Conservation (phyloP, 2,888 invertebrate genomes). For the Yponomeuta malinellus region DNA sequence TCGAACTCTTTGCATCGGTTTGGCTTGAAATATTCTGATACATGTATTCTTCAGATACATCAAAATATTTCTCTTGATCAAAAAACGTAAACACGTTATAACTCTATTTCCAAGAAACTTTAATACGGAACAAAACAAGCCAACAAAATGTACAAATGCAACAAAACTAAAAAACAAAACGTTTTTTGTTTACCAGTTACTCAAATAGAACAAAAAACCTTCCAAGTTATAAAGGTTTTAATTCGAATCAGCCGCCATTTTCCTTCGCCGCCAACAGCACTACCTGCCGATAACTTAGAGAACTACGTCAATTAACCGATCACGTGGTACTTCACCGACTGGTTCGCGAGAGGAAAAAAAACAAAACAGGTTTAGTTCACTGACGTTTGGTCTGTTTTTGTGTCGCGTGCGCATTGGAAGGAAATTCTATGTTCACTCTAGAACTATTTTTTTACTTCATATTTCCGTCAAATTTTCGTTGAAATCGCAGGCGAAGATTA, state of each 20-base stretch:
- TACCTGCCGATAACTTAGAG: conserved; percentile 40
- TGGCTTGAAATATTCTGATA: too few relatives aligned
- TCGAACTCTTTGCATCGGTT: not conserved
- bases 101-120: too few relatives aligned
- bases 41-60: too few relatives aligned
- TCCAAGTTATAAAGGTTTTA: conserved; percentile 19
- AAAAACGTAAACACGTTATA: too few relatives aligned
- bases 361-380: conserved; percentile 59
- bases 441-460: not conserved
- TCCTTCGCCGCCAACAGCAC: conserved; percentile 24
- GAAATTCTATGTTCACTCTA: not conserved
- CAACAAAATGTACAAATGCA: too few relatives aligned
- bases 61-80: too few relatives aligned
- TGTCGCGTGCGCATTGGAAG: conserved; percentile 39
- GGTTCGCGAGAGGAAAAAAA: conserved; percentile 42
- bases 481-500: not conserved
- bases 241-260: conserved; percentile 27
- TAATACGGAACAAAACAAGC: too few relatives aligned
- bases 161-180: too few relatives aligned
- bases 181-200: too few relatives aligned
- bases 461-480: not conserved
- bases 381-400: conserved; percentile 66
- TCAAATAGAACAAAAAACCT: conserved; percentile 12
- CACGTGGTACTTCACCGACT: conserved; percentile 40
- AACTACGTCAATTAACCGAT: conserved; percentile 40